Conservation (phyloP, 1,140 invertebrate genomes). For the Euschistus heros region DNA sequence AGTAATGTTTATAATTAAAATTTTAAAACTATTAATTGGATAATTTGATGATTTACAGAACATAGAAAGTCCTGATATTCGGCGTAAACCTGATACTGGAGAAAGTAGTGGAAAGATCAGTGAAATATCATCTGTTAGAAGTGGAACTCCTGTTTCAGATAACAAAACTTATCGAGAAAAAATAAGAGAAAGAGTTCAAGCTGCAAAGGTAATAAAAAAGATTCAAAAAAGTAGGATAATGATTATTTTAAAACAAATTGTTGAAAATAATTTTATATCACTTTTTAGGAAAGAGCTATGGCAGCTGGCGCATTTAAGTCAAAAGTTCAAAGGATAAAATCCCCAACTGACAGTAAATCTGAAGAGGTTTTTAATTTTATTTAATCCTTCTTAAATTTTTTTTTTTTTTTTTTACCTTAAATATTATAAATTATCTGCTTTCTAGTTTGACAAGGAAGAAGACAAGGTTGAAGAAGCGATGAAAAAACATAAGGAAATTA, state of each 20-base stretch:
- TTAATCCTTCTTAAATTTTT: background rate
- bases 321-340: background rate
- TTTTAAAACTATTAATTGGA: too few relatives aligned
- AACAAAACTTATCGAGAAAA: conserved; percentile 30
- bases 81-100: background rate
- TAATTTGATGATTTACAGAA: too few relatives aligned
- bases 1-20: too few relatives aligned
- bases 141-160: conserved; percentile 29
- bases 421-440: background rate
- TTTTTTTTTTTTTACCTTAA: background rate
- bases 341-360: background rate
- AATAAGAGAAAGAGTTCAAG: conserved; percentile 30
- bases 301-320: conserved; percentile 21
- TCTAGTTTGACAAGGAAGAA: conserved; percentile 30
- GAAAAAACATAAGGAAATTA: conserved; percentile 29
- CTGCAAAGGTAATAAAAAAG: conserved; percentile 28
- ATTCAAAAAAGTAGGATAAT: background rate
- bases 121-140: conserved; percentile 17
- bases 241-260: background rate
- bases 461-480: conserved; percentile 31
- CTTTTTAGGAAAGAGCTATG: conserved; percentile 25
- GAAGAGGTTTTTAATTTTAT: background rate
- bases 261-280: background rate
- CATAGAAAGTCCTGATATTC: too few relatives aligned
- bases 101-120: conserved; percentile 4